These are phyloP conservation scores for Phengaris alcon DNA, from an alignment of 2,888 invertebrate species.

Conservation along the genomic window DNA sequence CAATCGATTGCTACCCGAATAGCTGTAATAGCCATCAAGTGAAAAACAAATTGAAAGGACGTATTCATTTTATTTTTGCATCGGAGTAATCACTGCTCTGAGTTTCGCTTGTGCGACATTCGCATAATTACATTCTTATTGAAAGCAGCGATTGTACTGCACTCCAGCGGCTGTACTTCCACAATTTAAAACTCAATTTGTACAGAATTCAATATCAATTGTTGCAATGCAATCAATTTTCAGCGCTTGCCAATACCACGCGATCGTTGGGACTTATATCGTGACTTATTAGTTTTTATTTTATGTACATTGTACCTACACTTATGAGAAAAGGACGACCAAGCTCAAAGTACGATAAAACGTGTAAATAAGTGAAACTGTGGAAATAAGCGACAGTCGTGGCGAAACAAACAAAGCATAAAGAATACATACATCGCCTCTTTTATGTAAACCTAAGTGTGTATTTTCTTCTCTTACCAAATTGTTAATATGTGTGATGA, in stretches of 20 bases:
- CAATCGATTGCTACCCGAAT: no score
- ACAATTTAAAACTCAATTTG: constrained; percentile 54
- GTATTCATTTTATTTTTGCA: not conserved
- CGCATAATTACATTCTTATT: constrained; percentile 26
- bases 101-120: constrained; percentile 14
- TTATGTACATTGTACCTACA: not conserved
- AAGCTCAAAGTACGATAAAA: no score
- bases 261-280: constrained; percentile 17
- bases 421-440: no score
- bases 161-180: constrained; percentile 28
- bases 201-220: constrained; percentile 51
- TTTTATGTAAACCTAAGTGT: no score
- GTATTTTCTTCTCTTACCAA: no score
- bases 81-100: not conserved
- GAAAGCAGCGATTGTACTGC: constrained; percentile 30
- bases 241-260: constrained; percentile 38
- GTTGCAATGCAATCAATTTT: constrained; percentile 58
- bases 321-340: no score
- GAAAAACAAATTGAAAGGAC: not conserved
- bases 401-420: no score
- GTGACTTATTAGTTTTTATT: constrained; percentile 12
- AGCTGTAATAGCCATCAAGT: not conserved
- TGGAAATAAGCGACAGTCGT: no score
- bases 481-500: no score
- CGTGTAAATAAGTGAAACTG: no score